Evolutionary conservation across 2,888 invertebrate genomes (phyloP), one percentile per base, ranked within the genome.

Genomic region (Pyrochroa serraticornis): DNA sequence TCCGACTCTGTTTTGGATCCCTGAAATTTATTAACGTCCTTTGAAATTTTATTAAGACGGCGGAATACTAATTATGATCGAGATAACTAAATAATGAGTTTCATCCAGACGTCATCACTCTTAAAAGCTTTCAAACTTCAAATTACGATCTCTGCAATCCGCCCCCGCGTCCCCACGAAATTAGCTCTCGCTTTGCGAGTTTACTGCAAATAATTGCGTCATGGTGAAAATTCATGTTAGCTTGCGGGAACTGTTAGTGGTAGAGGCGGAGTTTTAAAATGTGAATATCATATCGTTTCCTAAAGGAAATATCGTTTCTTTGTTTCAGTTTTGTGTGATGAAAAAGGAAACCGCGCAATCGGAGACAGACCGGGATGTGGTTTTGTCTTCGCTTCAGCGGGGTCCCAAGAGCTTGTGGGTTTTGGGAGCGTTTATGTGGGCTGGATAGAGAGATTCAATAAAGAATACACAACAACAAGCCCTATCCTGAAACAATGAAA

Each of bases 31-130:
- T 51, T 33, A 38, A 46, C 42, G 35, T 13, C 46, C 42, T 42
- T 10, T 37, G 45, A 39, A 37, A 56, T 33, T 52, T 58, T 22
- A 61, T 58, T 58, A 58, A 61, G 46, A 58, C 30, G 45, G 33
- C 49, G 41, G 47, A 55, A 55, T 59, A 46, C 62, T 59, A 62
- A 62, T 62, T 62, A 55, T 54, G 51, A 59, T 44, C 50, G 34
- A 41, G 54, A 49, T 55, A 59, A 62, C 58, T 61, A 47, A 63
- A 63, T 63, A 63, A 60, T 58, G 57, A 60, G 60, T 62, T 62
- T 50, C 51, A 46, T 53, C 52, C 54, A 56, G 58, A 52, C 63
- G 61, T 55, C 61, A 63, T 62, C 59, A 53, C 53, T 57, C 43
- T 59, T 59, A 62, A 64, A 57, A 60, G 61, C 64, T 57, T 62